Evolutionary conservation across 2,797 vertebrate species (phyloP).

Genomic region (Enteromius treurensis): DNA sequence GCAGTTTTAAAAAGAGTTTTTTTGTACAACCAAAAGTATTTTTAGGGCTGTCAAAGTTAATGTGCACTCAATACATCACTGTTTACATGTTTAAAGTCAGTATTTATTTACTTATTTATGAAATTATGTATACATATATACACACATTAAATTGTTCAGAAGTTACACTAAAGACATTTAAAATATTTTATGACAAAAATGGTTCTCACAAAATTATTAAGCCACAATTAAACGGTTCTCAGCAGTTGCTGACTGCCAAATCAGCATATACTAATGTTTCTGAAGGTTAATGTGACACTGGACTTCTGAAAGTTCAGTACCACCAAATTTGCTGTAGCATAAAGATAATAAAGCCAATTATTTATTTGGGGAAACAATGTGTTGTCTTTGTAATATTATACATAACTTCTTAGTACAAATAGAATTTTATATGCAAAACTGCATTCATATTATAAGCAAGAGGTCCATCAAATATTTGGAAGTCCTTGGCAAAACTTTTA

Average conservation of each 20-base stretch:
- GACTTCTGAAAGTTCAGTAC: neutral
- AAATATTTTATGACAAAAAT: neutral
- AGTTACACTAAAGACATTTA: neutral
- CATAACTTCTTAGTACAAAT: neutral
- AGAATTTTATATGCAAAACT: neutral
- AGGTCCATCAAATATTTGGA: neutral
- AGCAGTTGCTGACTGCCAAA: neutral
- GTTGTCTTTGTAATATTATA: neutral
- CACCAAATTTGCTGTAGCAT: neutral
- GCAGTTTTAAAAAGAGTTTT: neutral
- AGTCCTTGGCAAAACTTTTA: neutral
- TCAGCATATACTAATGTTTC: neutral
- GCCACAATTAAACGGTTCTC: neutral
- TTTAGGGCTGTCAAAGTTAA: neutral
- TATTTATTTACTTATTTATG: neutral
- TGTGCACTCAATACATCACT: neutral
- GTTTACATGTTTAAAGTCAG: neutral
- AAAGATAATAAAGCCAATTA: neutral
- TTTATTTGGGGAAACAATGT: no score
- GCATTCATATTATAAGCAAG: neutral
- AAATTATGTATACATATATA: neutral
- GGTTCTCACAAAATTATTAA: neutral
- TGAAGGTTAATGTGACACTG: neutral
- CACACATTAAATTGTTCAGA: neutral
- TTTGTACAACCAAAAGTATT: neutral